Base-by-base conservation (phyloP, 1,140 invertebrate species). In the Stenopsyche tienmushanensis region DNA sequence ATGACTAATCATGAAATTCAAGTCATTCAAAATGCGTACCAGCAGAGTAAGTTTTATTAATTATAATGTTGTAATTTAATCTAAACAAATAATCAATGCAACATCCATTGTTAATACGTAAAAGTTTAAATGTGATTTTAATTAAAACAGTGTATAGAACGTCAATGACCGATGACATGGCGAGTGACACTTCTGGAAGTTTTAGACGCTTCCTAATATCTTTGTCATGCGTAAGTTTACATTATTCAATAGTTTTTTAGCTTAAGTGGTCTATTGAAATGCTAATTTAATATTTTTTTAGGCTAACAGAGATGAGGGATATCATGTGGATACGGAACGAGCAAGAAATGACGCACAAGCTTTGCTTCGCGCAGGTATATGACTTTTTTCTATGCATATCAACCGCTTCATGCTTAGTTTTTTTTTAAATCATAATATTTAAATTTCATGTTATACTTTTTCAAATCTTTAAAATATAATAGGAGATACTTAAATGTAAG, bases 141-240 rank as follows among this genome's bases (percentile, higher is more conserved):
- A 59, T 24, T 44, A 47, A n/a, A 24, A 25, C 72, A 93, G 90
- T 90, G 71, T 96, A 90, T 76, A 85, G 83, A 26, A 87, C 83
- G 41, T 85, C 89, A 1, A 75, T 97, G 50, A 93, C 96, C 72
- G 80, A 85, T 54, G 92, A 94, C 72, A 78, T 97, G 26, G 86
- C 86, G 72, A 86, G 88, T 34, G 95, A 97, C 72, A 95, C 93
- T 17, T 94, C 92, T 17, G 94, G 94, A 1, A 85, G 92, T 72
- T 94, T 96, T 75, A 88, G 90, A 75, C 84, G 92, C 50, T 78
- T 97, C 0, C 82, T 96, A 65, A 87, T 96, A 15, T 88, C 88
- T 13, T 72, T 90, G 1, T 85, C 81, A 29, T 84, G 84, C 72
- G 88, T 89, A 81, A 75, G 82, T 91, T 66, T 71, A 41, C 52